Conservation (phyloP, 2,797 vertebrate genomes). For the Rousettus madagascariensis region DNA sequence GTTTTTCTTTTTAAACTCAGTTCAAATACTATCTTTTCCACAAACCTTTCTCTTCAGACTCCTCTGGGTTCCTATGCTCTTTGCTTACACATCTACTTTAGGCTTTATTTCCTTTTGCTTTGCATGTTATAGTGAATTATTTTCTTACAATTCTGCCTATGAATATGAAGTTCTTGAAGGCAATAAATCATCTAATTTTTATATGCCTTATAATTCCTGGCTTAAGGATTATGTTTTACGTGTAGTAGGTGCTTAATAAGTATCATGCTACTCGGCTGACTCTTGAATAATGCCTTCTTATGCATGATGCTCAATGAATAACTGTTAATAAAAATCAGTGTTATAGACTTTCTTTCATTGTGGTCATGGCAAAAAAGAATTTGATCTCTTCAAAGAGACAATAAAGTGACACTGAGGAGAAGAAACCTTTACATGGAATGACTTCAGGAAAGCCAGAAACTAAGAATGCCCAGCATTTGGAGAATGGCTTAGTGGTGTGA, state of each 20-base stretch:
- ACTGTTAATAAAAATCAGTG: not conserved
- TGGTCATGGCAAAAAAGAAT: not conserved
- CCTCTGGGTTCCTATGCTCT: not conserved
- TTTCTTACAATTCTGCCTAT: not conserved
- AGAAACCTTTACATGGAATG: not conserved
- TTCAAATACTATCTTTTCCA: not conserved
- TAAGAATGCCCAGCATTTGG: not conserved
- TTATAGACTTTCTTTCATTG: not conserved
- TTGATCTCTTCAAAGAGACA: not conserved
- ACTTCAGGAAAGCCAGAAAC: not conserved
- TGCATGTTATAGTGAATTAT: not conserved
- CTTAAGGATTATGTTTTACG: not conserved
- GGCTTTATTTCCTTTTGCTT: slow-evolving; percentile 15
- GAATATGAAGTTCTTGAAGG: not conserved
- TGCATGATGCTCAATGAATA: not conserved
- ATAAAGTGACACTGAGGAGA: not conserved
- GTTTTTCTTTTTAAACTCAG: not conserved
- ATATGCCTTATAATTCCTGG: not conserved
- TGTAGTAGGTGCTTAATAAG: not conserved
- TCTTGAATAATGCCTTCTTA: not conserved
- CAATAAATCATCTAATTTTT: not conserved
- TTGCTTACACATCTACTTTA: not conserved
- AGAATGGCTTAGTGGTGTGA: not conserved
- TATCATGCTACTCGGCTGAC: not conserved
- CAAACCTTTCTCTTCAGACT: not conserved